These are phyloP conservation scores for Trigoniulus corallinus DNA, from an alignment of 1,140 invertebrate genomes.

Conservation along the genomic window DNA sequence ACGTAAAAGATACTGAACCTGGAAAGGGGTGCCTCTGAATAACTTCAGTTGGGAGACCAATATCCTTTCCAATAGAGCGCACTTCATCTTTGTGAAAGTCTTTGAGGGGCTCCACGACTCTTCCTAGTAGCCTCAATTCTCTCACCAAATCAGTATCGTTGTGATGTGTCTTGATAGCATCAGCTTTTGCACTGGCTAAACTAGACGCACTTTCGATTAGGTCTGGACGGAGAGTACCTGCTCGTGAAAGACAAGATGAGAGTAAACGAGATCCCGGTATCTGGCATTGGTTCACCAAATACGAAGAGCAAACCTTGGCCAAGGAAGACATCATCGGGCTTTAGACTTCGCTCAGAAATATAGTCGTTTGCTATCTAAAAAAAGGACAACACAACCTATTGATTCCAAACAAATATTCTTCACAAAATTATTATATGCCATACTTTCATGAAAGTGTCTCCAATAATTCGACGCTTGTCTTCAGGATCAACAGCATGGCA, in stretches of 20 bases:
- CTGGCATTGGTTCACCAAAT: too few relatives aligned
- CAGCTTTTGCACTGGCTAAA: constrained; percentile 68
- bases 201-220: constrained; percentile 91
- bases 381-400: constrained; percentile 5
- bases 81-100: constrained; percentile 99
- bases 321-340: constrained; percentile 66
- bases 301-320: constrained; percentile 41
- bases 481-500: constrained; percentile 78
- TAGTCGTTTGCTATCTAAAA: constrained; percentile 27
- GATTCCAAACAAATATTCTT: neutral
- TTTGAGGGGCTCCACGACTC: constrained; percentile 92
- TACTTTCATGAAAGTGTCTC: constrained; percentile 87
- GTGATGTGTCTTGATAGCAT: constrained; percentile 99
- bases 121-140: constrained; percentile 59
- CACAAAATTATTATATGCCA: constrained; percentile 5
- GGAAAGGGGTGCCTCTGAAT: constrained; percentile 95
- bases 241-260: constrained; percentile 73
- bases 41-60: constrained; percentile 69
- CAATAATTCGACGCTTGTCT: constrained; percentile 96
- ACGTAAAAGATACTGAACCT: constrained; percentile 37
- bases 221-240: constrained; percentile 89
- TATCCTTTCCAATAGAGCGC: constrained; percentile 51
- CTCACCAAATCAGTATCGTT: constrained; percentile 96
- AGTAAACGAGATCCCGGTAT: too few relatives aligned
- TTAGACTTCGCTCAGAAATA: constrained; percentile 51